A percentile compares a stretch with the other conserved stretches of the same genome.
phyloP scores from a whole-genome alignment of 2,797 vertebrate genomes.

The Eulemur coronatus region DNA sequence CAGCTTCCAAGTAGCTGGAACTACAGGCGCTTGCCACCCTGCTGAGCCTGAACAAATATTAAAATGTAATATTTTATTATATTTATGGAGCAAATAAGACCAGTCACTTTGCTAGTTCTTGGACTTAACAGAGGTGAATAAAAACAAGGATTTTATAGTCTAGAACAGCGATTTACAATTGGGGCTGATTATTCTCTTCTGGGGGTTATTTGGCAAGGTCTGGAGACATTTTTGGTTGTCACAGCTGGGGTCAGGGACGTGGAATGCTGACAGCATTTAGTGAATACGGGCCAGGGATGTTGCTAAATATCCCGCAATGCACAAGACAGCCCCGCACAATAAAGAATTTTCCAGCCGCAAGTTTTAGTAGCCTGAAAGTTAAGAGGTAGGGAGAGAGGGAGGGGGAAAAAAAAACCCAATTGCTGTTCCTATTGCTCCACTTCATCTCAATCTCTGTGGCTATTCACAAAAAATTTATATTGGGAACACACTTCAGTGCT shows the following conservation, averaged over 20 bases:
- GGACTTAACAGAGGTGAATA: background rate
- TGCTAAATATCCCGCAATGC: background rate
- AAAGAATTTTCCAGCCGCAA: background rate
- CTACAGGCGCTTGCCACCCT: too few species aligned
- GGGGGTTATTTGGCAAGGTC: background rate
- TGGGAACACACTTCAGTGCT: background rate
- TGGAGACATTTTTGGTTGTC: background rate
- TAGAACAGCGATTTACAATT: background rate
- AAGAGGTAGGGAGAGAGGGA: too few species aligned
- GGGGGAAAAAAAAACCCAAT: background rate
- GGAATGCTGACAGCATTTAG: too few species aligned
- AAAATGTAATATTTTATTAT: background rate
- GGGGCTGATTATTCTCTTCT: background rate
- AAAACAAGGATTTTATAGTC: background rate
- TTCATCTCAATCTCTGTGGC: too few species aligned
- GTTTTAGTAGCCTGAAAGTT: background rate
- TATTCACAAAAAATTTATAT: background rate
- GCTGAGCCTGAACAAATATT: too few species aligned
- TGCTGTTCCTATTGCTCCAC: background rate
- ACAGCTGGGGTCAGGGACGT: background rate
- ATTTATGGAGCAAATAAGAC: background rate
- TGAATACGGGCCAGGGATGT: too few species aligned
- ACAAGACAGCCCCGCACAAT: background rate
- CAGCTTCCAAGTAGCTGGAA: too few species aligned
- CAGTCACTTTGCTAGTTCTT: background rate